Evolutionary conservation across 1,140 invertebrate species (phyloP), one percentile per base, ranked within the genome.

Genomic region (Hetaerina americana): DNA sequence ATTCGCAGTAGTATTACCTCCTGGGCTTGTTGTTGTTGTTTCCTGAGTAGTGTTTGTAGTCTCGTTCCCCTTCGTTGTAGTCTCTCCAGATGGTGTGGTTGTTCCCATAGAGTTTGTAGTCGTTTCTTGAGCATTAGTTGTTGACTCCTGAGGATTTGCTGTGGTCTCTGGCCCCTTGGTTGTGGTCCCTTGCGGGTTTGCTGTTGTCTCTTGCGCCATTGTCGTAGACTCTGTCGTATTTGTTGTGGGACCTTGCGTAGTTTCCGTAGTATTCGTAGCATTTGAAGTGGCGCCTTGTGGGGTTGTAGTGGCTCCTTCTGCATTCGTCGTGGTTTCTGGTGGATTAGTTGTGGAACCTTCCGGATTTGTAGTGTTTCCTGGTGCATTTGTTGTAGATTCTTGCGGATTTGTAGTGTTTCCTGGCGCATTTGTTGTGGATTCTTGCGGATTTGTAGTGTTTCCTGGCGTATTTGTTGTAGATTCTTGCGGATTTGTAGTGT

Each of bases 261-360:
- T 25, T 27, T 75, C 76, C 71, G 77, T 73, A 66, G 66, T 66
- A 71, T 75, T 49, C 75, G 15, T 66, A 69, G 71, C 69, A 10
- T 66, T 67, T 28, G 74, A 78, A 71, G 75, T 75, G 5, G 74
- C 71, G 22, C 26, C 57, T 25, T 68, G 18, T 10, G 18, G 12
- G 25, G 67, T 24, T 68, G 67, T 26, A 15, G 67, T 68, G 12
- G 72, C 68, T 57, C 71, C 68, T 74, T 66, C 70, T 22, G 68
- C 71, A 76, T 74, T 76, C 75, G 70, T 71, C 25, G 76, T 77
- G 29, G 78, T 74, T 40, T 5, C n/a, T n/a, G n/a, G n/a, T n/a
- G n/a, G n/a, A n/a, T n/a, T n/a, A n/a, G n/a, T n/a, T n/a, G n/a
- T n/a, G n/a, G n/a, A n/a, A n/a, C n/a, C n/a, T n/a, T n/a, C n/a